A percentile compares a stretch with the other conserved stretches of the same genome.
Evolutionary conservation across 2,113 vertebrate species (phyloP).

Genomic region (Myiopsitta monachus): DNA sequence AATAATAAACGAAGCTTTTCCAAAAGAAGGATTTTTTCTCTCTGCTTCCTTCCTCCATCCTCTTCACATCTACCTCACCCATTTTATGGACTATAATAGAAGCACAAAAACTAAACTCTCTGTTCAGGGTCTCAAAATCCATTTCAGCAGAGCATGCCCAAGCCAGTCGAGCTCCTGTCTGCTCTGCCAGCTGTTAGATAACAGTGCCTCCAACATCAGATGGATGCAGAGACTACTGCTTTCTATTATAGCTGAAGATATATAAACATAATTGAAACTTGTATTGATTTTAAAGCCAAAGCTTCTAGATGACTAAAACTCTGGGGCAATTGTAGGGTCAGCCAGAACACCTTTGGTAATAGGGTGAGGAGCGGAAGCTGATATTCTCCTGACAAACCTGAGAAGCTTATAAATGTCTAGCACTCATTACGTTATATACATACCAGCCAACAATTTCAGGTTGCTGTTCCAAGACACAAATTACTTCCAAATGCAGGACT

Average conservation of each 20-base stretch:
- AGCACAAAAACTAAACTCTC: background rate
- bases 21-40: background rate
- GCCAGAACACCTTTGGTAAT: constrained; percentile 60
- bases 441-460: constrained; percentile 39
- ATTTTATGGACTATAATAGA: background rate
- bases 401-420: constrained; percentile 52
- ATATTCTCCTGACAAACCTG: constrained; percentile 48
- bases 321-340: constrained; percentile 30
- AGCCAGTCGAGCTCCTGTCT: background rate
- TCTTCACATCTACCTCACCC: background rate
- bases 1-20: background rate
- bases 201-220: background rate
- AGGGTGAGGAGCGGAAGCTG: constrained; percentile 41
- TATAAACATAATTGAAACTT: constrained; percentile 37
- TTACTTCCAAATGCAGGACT: constrained; percentile 49
- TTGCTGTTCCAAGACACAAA: constrained; percentile 57
- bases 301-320: constrained; percentile 45
- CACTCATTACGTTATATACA: constrained; percentile 27
- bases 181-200: background rate
- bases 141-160: background rate
- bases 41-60: background rate
- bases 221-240: background rate
- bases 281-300: constrained; percentile 57
- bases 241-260: background rate
- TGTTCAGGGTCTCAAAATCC: background rate